These are phyloP conservation scores for Sebastes glaucus DNA, from an alignment of 2,797 vertebrate species.

Conservation along the genomic window DNA sequence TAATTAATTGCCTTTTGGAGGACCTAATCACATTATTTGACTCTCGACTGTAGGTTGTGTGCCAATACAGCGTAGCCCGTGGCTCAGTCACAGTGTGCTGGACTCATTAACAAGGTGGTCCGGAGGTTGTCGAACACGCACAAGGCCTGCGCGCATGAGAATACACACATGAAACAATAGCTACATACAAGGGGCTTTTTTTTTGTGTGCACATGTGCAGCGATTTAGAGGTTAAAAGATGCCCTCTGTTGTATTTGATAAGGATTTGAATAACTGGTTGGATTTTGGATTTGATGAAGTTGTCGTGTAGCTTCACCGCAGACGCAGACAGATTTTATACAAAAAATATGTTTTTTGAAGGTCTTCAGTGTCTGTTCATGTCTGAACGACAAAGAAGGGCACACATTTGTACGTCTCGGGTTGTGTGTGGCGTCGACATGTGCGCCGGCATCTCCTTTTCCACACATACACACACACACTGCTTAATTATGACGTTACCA, in stretches of 20 bases:
- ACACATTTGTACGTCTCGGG: not conserved
- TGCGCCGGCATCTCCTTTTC: conserved; percentile 13
- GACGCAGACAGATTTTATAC: not conserved
- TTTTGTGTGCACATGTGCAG: not conserved
- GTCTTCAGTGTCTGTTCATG: conserved; percentile 47
- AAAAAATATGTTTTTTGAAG: conserved; percentile 31
- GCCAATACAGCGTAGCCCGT: conserved; percentile 65
- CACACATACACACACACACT: conserved; percentile 41
- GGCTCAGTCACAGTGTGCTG: conserved; percentile 70
- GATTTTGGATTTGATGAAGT: conserved; percentile 72
- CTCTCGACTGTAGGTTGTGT: conserved; percentile 69
- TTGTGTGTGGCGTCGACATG: not conserved
- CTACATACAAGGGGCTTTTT: not conserved
- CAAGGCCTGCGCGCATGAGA: conserved; percentile 4
- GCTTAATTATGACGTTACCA: conserved; percentile 96
- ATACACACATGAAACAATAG: conserved; percentile 47
- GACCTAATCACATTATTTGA: conserved; percentile 79
- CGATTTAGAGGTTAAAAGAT: conserved; percentile 74
- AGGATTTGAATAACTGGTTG: conserved; percentile 74
- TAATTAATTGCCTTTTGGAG: conserved; percentile 82
- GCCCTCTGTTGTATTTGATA: conserved; percentile 73
- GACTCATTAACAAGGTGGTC: conserved; percentile 74
- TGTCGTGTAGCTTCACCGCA: conserved; percentile 28
- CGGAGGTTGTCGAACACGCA: conserved; percentile 67
- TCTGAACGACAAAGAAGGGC: conserved; percentile 34